Conservation (phyloP, 2,888 invertebrate genomes). For the Pachymerium ferrugineum region DNA sequence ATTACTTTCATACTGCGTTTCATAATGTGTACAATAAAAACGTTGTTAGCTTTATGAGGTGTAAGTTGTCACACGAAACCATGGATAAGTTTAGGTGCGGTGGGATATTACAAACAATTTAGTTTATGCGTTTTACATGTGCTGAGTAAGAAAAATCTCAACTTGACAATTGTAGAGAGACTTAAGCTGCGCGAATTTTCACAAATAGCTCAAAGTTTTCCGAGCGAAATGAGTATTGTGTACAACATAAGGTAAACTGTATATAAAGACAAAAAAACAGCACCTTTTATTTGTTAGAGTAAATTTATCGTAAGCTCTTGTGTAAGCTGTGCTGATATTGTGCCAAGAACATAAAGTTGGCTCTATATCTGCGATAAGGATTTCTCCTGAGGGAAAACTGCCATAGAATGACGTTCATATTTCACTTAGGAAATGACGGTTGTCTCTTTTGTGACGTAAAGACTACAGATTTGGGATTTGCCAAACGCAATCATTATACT, state of each 20-base stretch:
- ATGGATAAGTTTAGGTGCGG: no score
- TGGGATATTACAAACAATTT: constrained; percentile 8
- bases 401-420: constrained; percentile 13
- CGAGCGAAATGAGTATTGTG: neutral
- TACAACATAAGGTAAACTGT: constrained; percentile 13
- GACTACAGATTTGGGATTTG: neutral
- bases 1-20: neutral
- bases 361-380: constrained; percentile 8
- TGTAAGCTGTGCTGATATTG: constrained; percentile 8
- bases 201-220: neutral
- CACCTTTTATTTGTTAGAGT: constrained; percentile 13
- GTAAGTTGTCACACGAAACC: neutral
- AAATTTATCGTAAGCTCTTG: constrained; percentile 13
- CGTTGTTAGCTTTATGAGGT: constrained; percentile 8
- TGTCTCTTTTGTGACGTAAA: neutral
- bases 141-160: neutral
- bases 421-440: constrained; percentile 7
- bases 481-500: neutral
- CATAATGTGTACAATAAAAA: neutral
- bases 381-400: constrained; percentile 7
- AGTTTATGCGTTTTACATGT: neutral
- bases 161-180: neutral
- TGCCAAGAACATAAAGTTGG: constrained; percentile 13
- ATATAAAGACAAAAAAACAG: constrained; percentile 12
- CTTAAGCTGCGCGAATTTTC: neutral